Evolutionary conservation across 2,113 vertebrate species (phyloP).

Genomic region (Lasiurus borealis): DNA sequence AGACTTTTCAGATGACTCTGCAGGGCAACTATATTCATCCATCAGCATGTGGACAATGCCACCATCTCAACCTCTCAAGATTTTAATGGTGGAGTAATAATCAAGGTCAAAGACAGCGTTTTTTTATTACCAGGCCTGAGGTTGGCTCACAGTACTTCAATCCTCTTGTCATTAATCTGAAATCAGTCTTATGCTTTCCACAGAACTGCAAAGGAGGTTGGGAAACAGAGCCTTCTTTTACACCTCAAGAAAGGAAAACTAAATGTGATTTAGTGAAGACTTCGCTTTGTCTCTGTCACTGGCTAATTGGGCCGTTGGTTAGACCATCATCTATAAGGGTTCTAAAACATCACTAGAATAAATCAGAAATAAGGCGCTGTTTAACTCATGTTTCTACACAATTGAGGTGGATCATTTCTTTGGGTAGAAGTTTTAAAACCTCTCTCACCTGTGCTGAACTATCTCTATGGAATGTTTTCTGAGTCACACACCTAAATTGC

Average conservation of each 20-base stretch:
- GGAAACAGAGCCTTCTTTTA: not conserved
- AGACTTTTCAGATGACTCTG: not conserved
- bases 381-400: not conserved
- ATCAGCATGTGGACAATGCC: not conserved
- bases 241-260: not conserved
- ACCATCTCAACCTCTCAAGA: not conserved
- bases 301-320: not conserved
- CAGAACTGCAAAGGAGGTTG: not conserved
- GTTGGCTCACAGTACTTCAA: not conserved
- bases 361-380: not conserved
- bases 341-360: not conserved
- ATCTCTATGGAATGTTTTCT: not conserved
- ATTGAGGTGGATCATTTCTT: not conserved
- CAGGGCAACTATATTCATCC: not conserved
- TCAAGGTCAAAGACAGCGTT: not conserved
- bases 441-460: not conserved
- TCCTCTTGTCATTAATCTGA: not conserved
- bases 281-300: not conserved
- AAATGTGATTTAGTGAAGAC: not conserved
- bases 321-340: not conserved
- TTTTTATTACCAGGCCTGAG: not conserved
- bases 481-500: not conserved
- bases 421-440: not conserved
- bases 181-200: not conserved
- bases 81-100: not conserved